These are phyloP conservation scores for Tiliqua scincoides DNA, from an alignment of 2,113 vertebrate genomes.

Conservation along the genomic window DNA sequence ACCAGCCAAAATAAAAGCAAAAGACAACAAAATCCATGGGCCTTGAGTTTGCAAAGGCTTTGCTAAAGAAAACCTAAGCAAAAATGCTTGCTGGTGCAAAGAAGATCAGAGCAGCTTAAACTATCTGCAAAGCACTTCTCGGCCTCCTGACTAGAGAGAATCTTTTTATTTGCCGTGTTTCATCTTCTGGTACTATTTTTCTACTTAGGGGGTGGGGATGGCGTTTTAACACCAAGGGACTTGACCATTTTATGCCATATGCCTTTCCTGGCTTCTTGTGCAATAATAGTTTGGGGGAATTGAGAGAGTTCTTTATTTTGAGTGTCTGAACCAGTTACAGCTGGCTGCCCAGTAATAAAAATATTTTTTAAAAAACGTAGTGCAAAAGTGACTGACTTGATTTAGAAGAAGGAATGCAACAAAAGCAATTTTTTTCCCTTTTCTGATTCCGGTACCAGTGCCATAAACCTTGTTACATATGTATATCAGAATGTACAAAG, in stretches of 20 bases:
- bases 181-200: slow-evolving; percentile 88
- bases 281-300: slow-evolving; percentile 82
- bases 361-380: slow-evolving; percentile 65
- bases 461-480: slow-evolving; percentile 87
- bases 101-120: slow-evolving; percentile 58
- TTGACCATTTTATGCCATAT: slow-evolving; percentile 85
- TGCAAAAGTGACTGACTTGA: slow-evolving; percentile 77
- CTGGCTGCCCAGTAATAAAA: slow-evolving; percentile 78
- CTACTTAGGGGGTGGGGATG: slow-evolving; percentile 63
- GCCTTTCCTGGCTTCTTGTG: slow-evolving; percentile 91
- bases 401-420: slow-evolving; percentile 64
- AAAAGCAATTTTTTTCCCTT: slow-evolving; percentile 67
- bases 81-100: slow-evolving; percentile 46
- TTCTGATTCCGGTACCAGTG: slow-evolving; percentile 81
- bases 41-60: slow-evolving; percentile 54
- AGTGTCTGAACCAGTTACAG: slow-evolving; percentile 80
- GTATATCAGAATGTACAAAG: slow-evolving; percentile 84
- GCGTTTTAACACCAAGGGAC: slow-evolving; percentile 74
- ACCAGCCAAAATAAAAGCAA: slow-evolving; percentile 67
- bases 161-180: slow-evolving; percentile 85
- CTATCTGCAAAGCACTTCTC: slow-evolving; percentile 68
- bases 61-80: slow-evolving; percentile 54
- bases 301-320: slow-evolving; percentile 66
- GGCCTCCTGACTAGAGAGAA: slow-evolving; percentile 69
- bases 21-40: slow-evolving; percentile 44